phyloP scores from a whole-genome alignment of 1,140 invertebrate genomes.

The Ganaspis sp. region DNA sequence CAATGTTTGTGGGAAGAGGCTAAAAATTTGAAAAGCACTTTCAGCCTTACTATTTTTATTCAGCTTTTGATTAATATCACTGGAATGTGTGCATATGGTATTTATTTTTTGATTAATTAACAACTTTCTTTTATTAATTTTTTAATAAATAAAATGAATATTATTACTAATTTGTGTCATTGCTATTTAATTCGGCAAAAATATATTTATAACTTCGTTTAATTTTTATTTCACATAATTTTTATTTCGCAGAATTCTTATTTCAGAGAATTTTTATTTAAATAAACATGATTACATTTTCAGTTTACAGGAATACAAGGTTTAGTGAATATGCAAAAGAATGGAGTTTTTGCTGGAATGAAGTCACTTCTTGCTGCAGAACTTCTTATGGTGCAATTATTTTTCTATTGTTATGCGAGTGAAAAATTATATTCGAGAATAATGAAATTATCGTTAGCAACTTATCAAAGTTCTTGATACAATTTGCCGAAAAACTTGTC shows the following conservation, averaged over 20 bases:
- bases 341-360: neutral
- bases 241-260: too few species aligned
- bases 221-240: too few species aligned
- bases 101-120: conserved; percentile 18
- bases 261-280: too few species aligned
- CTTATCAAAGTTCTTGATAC: conserved; percentile 53
- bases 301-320: neutral
- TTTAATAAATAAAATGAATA: too few species aligned
- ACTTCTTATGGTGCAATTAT: conserved; percentile 50
- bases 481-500: conserved; percentile 45
- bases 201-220: too few species aligned
- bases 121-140: too few species aligned
- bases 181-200: too few species aligned
- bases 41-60: conserved; percentile 45
- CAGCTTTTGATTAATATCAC: conserved; percentile 43
- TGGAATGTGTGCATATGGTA: conserved; percentile 59
- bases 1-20: conserved; percentile 35
- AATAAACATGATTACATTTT: too few species aligned
- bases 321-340: neutral
- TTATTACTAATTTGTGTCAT: too few species aligned
- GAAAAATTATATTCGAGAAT: conserved; percentile 48
- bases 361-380: conserved; percentile 42
- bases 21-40: conserved; percentile 33
- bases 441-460: conserved; percentile 39
- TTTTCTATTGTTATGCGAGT: conserved; percentile 52